Evolutionary conservation across 2,113 vertebrate species (phyloP).

Genomic region (Labeo rohita): DNA sequence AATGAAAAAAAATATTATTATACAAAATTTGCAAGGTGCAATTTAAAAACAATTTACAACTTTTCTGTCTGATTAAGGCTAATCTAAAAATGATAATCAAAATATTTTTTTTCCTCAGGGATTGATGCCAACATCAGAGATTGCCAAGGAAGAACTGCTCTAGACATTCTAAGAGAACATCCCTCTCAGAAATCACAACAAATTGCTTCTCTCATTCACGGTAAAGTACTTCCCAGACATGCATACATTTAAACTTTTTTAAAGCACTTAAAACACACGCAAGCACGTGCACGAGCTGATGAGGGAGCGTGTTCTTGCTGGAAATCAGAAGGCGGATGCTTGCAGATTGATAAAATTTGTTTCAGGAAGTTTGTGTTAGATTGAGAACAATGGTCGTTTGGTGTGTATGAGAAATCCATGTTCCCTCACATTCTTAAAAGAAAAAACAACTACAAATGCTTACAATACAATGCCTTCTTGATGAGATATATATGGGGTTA

Average conservation of each 20-base stretch:
- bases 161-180: conserved; percentile 93
- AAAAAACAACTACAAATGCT: neutral
- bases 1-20: neutral
- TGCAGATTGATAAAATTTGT: conserved; percentile 49
- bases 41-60: neutral
- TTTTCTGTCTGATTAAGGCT: neutral
- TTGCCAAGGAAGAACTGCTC: conserved; percentile 86
- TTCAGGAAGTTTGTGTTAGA: conserved; percentile 59
- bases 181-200: conserved; percentile 94
- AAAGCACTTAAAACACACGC: conserved; percentile 8
- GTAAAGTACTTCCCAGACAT: conserved; percentile 68
- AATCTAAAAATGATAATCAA: neutral
- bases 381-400: conserved; percentile 52
- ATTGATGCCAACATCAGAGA: conserved; percentile 91
- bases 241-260: conserved; percentile 21
- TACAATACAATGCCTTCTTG: neutral
- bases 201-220: conserved; percentile 92
- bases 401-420: conserved; percentile 9
- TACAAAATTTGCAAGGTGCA: neutral
- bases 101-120: conserved; percentile 75
- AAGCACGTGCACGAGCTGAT: neutral
- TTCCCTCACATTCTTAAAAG: conserved; percentile 7
- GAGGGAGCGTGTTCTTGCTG: neutral
- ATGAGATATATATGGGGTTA: neutral
- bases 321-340: conserved; percentile 29